Evolutionary conservation across 92 coral and sea anemone genomes (phyloP).

Genomic region (Paramuricea clavata): DNA sequence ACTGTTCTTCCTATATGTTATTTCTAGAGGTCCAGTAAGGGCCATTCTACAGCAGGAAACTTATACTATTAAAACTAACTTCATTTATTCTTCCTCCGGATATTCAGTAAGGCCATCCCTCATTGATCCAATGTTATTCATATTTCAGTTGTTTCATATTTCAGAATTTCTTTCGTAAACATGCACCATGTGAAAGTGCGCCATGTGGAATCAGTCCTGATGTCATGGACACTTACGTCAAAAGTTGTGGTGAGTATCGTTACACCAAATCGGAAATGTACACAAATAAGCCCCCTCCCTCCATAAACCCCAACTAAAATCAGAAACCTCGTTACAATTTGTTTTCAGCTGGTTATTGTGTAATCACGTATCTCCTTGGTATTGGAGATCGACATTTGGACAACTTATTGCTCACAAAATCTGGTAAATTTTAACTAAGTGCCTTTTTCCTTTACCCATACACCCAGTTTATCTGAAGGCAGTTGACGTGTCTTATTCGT

Average conservation of each 20-base stretch:
- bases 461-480: too few species aligned
- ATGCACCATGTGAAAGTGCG: slow-evolving; percentile 91
- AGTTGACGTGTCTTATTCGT: background rate
- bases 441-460: too few species aligned
- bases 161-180: slow-evolving; percentile 92
- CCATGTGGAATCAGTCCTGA: slow-evolving; percentile 94
- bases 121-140: too few species aligned
- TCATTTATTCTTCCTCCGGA: too few species aligned
- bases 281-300: too few species aligned
- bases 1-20: too few species aligned
- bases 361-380: slow-evolving; percentile 92
- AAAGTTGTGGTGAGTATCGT: slow-evolving; percentile 88
- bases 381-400: slow-evolving; percentile 97
- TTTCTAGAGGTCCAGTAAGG: too few species aligned
- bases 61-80: too few species aligned
- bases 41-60: too few species aligned
- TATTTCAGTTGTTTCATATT: background rate
- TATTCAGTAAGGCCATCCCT: too few species aligned
- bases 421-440: slow-evolving; percentile 81
- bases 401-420: slow-evolving; percentile 92
- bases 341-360: slow-evolving; percentile 93
- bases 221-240: slow-evolving; percentile 98
- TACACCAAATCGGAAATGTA: background rate
- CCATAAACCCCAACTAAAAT: too few species aligned
- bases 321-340: background rate